Evolutionary conservation across 2,113 vertebrate genomes (phyloP).

Genomic region (Macquaria australasica): DNA sequence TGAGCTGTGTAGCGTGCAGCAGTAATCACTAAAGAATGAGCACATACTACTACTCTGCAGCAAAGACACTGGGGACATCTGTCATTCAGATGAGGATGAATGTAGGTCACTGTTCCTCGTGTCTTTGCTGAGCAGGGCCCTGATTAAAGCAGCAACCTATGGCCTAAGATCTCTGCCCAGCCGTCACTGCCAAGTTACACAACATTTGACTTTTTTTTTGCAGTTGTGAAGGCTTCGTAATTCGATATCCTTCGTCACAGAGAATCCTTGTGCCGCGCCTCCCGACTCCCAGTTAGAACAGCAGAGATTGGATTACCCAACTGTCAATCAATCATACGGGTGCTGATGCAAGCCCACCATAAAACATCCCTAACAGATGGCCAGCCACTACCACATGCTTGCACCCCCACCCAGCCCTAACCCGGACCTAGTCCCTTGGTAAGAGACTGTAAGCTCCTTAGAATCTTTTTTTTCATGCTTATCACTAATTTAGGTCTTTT

Average conservation of each 20-base stretch:
- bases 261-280: conserved; percentile 3
- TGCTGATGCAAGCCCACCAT: conserved; percentile 71
- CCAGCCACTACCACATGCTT: conserved; percentile 62
- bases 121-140: conserved; percentile 49
- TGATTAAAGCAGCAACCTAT: conserved; percentile 73
- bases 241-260: conserved; percentile 32
- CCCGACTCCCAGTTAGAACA: conserved; percentile 35
- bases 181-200: conserved; percentile 48
- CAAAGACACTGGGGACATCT: conserved; percentile 76
- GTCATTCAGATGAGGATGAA: conserved; percentile 74
- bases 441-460: conserved; percentile 84
- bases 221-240: conserved; percentile 27
- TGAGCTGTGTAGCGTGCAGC: conserved; percentile 49
- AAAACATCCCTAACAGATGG: conserved; percentile 83
- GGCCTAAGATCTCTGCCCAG: conserved; percentile 35
- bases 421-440: conserved; percentile 64
- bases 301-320: conserved; percentile 72
- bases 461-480: conserved; percentile 70
- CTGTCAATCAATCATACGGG: conserved; percentile 78
- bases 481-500: conserved; percentile 78
- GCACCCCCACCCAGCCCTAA: conserved; percentile 66
- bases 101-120: conserved; percentile 76
- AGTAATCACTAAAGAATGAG: conserved; percentile 69
- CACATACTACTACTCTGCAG: conserved; percentile 49
- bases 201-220: conserved; percentile 26